Conservation (phyloP, 2,113 vertebrate species). For the Otocyon megalotis region DNA sequence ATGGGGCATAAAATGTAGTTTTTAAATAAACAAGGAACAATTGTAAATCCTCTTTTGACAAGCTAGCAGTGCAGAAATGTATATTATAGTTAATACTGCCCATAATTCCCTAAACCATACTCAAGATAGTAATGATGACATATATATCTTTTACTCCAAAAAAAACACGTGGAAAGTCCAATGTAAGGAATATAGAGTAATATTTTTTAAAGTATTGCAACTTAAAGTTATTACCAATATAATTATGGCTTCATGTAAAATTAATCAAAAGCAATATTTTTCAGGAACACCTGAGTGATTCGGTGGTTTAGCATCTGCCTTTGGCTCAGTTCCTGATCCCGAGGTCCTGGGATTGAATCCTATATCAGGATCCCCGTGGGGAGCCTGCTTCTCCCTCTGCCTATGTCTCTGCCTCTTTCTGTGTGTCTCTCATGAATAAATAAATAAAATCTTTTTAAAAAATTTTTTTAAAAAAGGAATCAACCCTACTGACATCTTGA, state of each 20-base stretch:
- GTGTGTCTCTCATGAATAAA: background rate
- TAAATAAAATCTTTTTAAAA: background rate
- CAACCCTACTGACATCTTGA: background rate
- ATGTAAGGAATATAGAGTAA: background rate
- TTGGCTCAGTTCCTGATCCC: background rate
- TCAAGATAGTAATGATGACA: background rate
- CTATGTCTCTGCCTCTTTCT: background rate
- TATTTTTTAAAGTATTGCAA: background rate
- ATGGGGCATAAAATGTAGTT: background rate
- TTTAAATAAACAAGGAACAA: background rate
- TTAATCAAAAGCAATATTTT: background rate
- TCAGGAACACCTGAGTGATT: background rate
- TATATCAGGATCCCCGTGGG: background rate
- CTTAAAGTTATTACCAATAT: background rate
- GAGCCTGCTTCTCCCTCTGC: background rate
- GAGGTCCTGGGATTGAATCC: background rate
- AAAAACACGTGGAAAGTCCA: background rate
- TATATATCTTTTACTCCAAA: background rate
- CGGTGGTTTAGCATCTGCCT: background rate
- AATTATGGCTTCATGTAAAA: background rate
- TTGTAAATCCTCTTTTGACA: background rate
- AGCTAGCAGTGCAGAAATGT: background rate
- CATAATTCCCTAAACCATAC: background rate
- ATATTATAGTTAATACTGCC: background rate
- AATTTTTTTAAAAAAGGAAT: background rate